Evolutionary conservation across 2,888 invertebrate species (phyloP), one percentile per base, ranked within the genome.

Genomic region (Torymus texanus): DNA sequence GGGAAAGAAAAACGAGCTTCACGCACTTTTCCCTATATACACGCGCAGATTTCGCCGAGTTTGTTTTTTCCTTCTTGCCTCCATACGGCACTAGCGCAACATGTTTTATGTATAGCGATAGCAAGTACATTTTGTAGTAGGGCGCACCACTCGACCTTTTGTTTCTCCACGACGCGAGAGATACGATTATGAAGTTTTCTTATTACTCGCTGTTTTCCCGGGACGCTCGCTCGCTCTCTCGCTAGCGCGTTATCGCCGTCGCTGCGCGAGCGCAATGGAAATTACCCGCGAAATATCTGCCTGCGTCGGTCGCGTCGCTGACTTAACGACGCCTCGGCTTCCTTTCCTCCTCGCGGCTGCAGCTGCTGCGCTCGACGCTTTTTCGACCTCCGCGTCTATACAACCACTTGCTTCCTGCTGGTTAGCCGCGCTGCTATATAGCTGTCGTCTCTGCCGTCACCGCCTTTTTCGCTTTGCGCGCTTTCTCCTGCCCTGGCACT

Each of bases 141-240:
- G 12, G 29, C 50, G 59, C 2, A n/a, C 24, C 18, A 4, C 41
- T 41, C 66, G 50, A 63, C 50, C 75, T 59, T 75, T 75, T 75
- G 75, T 68, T 63, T 76, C 68, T 62, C 75, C 29, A n/a, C 11
- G 13, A 2, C 24, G 14, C 29, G 18, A 55, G 76, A 70, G 76
- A 76, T 76, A 63, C 76, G 76, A 76, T 76, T 70, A 76, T 63
- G 76, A 76, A 76, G 61, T 76, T 76, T 76, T 76, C 76, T 76
- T 76, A 76, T 76, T 70, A 76, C 76, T 55, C 58, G 12, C n/a
- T 24, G 75, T 59, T 67, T 75, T 75, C 75, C 75, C 66, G 24
- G 29, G 59, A 41, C 51, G 58, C 53, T 62, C 73, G 51, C 51
- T 29, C 66, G 58, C 53, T 62, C 73, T 21, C 51, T 29, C 66